Conservation (phyloP, 64 coral and sea anemone genomes). For the Montipora capricornis region DNA sequence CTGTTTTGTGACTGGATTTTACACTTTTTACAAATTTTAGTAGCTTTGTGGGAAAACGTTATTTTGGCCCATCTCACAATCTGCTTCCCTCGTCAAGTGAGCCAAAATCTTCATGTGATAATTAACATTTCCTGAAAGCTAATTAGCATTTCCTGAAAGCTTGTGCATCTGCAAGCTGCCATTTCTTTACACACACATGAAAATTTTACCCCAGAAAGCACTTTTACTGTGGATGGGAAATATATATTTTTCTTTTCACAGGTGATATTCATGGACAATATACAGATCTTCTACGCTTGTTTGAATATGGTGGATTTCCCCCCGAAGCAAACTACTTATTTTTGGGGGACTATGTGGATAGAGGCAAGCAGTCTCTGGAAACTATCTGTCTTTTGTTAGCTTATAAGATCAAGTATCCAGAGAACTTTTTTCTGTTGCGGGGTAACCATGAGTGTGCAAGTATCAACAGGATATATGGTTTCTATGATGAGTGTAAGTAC, state of each 20-base stretch:
- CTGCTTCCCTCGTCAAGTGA: no score
- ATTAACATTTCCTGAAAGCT: no score
- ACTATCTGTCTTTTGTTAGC: constrained; percentile 96
- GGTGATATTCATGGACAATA: constrained; percentile 99
- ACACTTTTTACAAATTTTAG: no score
- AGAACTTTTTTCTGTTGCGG: constrained; percentile 98
- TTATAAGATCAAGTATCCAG: constrained; percentile 99
- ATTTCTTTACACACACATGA: neutral
- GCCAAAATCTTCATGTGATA: no score
- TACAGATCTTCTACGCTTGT: constrained; percentile 94
- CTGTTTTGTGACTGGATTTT: no score
- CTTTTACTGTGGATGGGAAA: neutral
- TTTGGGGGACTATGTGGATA: constrained; percentile 98
- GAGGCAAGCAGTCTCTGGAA: constrained; percentile 98
- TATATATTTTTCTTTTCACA: neutral
- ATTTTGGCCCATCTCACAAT: no score
- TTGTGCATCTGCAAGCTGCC: neutral
- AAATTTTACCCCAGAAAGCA: neutral
- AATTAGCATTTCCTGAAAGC: no score
- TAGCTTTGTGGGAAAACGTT: no score
- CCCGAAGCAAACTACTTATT: constrained; percentile 99
- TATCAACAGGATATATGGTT: constrained; percentile 99
- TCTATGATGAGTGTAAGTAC: constrained; percentile 99
- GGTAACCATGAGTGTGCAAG: constrained; percentile 99
- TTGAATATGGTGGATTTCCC: constrained; percentile 99